phyloP scores from a whole-genome alignment of 2,113 vertebrate genomes.

The Gallinago undulata region DNA sequence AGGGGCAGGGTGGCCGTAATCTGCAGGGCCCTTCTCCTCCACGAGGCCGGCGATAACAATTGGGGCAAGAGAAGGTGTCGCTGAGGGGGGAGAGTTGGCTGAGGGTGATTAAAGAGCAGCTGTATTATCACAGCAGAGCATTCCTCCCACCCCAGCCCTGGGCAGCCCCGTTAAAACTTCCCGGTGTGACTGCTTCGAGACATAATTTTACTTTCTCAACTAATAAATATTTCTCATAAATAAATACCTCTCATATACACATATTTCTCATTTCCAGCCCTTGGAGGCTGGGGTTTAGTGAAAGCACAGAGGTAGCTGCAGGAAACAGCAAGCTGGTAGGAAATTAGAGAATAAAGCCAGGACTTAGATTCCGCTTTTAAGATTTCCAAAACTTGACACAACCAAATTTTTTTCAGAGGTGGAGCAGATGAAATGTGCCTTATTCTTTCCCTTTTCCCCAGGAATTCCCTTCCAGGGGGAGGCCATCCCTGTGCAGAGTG shows the following conservation, averaged over 20 bases:
- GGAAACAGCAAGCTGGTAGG: neutral
- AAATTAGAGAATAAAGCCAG: neutral
- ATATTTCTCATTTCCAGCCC: neutral
- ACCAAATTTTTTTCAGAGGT: neutral
- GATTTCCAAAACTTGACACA: neutral
- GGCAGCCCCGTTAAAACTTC: neutral
- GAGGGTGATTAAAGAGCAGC: constrained; percentile 23
- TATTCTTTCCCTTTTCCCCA: neutral
- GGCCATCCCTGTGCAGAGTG: neutral
- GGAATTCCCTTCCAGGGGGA: neutral
- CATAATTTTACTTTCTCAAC: neutral
- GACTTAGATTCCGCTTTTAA: neutral
- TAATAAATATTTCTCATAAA: neutral
- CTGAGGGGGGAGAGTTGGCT: neutral
- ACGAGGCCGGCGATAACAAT: neutral
- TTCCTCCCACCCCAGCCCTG: neutral
- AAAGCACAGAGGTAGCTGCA: neutral
- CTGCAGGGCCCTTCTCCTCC: constrained; percentile 21
- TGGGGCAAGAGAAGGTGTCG: neutral
- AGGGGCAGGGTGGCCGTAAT: neutral
- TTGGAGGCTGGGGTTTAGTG: neutral
- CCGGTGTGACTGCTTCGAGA: neutral
- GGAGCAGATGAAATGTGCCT: neutral
- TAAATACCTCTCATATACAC: neutral
- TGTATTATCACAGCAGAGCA: constrained; percentile 27